Conservation (phyloP, 1,140 invertebrate species). For the Potamilus streckersoni region DNA sequence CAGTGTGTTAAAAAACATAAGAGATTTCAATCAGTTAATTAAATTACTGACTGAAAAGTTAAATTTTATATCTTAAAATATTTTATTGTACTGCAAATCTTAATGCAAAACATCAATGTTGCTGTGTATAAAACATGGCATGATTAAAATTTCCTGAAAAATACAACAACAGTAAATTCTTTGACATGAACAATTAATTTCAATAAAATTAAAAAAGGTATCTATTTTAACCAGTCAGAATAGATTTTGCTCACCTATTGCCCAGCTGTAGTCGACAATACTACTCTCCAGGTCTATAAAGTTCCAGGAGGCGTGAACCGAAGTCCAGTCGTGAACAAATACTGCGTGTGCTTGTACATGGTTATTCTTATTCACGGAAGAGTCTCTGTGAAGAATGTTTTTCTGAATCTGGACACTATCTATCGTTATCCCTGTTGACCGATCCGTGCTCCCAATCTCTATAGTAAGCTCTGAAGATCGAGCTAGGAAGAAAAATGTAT, state of each 20-base stretch:
- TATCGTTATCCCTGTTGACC: constrained; percentile 24
- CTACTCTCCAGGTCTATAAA: constrained; percentile 37
- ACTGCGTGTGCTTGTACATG: constrained; percentile 31
- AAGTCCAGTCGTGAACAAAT: constrained; percentile 42
- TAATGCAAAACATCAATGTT: no score
- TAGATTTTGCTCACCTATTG: constrained; percentile 36
- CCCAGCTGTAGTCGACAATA: constrained; percentile 45
- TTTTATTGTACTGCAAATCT: no score
- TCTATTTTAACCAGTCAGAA: no score
- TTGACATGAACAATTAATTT: no score
- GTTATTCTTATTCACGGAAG: neutral
- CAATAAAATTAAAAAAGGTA: no score
- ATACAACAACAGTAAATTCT: no score
- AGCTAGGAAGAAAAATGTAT: constrained; percentile 35
- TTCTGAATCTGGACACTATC: constrained; percentile 28
- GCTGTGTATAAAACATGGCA: no score
- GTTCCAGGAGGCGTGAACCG: constrained; percentile 41
- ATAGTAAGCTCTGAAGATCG: neutral
- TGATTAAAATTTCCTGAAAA: no score
- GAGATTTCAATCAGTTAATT: no score
- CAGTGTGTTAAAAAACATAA: no score
- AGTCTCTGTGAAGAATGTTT: neutral
- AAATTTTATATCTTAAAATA: no score
- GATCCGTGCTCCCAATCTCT: constrained; percentile 15
- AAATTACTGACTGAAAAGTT: no score